Evolutionary conservation across 2,113 vertebrate species (phyloP), one percentile per base, ranked within the genome.

Genomic region (Tupaia tana): DNA sequence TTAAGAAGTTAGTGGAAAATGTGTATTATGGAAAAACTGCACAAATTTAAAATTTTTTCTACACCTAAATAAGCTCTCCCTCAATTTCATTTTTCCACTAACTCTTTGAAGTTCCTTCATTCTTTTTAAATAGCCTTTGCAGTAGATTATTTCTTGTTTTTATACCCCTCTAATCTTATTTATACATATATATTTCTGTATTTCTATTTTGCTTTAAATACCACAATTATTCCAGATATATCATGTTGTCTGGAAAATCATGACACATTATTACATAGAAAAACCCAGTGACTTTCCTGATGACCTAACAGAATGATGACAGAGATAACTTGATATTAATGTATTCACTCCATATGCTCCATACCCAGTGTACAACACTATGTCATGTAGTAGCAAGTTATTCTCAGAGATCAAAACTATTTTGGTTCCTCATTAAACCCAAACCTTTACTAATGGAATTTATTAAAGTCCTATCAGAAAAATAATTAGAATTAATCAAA

Each of bases 131-230:
- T 43, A 43, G 43, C 43, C n/a, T 92, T 92, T 92, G 83, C 56
- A 73, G 88, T 89, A 79, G 20, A 54, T 58, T 89, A 29, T 93
- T 88, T 90, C 4, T 79, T 31, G 24, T 91, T 96, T 92, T 87
- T 95, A 61, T 91, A 85, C 52, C 58, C 82, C 71, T 88, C 7
- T 11, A 89, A 89, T 75, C 56, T 84, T 86, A 52, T 29, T 34
- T 7, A 73, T 2, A n/a, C 4, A 27, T 18, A 1, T 8, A 43
- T 88, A 52, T 83, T 86, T 77, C 80, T 63, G 52, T 63, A 18
- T 81, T 86, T 81, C 43, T 86, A 6, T 86, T 96, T 94, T 97
- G 54, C 69, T 85, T 85, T 86, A 93, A 94, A 71, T 96, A 66
- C 2, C 27, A 67, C 64, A 85, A 11, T 95, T n/a, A 63, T 93